Base-by-base conservation (phyloP, 2,888 invertebrate species). In the Ligdia adustata region DNA sequence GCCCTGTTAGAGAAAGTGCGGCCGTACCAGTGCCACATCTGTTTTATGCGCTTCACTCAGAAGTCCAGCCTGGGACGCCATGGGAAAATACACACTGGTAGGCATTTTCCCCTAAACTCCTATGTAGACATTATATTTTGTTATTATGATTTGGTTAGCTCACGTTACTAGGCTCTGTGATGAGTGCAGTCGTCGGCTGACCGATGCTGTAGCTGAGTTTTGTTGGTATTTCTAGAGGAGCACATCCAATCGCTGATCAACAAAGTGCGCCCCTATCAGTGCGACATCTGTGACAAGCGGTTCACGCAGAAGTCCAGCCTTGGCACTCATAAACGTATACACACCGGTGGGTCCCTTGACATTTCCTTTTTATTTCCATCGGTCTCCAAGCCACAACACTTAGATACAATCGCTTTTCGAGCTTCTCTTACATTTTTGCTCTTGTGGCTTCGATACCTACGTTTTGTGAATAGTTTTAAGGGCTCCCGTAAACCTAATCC, bases 231-330 rank as follows among this genome's bases (percentile, higher is more conserved):
- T 91, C 88, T 91, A 91, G 91, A 91, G 86, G 91, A 91, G 86
- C 91, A 91, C 90, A 90, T 91, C 86, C 91, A 90, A 88, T 90
- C 91, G 91, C 91, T 91, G 90, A 90, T 91, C 91, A 90, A 91
- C 91, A 91, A 91, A 90, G 91, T 91, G 86, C 91, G 91, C 76
- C 91, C 91, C 72, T 91, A 90, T 87, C 91, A 95, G 79, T 95
- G 95, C 82, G 94, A 94, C 82, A 91, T 94, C 77, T 95, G 95
- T 85, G 91, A 93, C 81, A 95, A 95, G 90, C 92, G 94, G 79
- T 95, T 95, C 89, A 95, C 95, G 64, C 95, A 95, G 90, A 95
- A 95, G 89, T 95, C 95, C 79, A 95, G 95, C 87, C 91, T 95
- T 69, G 95, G 95, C 87, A 95, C 95, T 72, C 95, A 95, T 91